These are phyloP conservation scores for Conopomorpha cramerella DNA, from an alignment of 1,140 invertebrate species.

Conservation along the genomic window DNA sequence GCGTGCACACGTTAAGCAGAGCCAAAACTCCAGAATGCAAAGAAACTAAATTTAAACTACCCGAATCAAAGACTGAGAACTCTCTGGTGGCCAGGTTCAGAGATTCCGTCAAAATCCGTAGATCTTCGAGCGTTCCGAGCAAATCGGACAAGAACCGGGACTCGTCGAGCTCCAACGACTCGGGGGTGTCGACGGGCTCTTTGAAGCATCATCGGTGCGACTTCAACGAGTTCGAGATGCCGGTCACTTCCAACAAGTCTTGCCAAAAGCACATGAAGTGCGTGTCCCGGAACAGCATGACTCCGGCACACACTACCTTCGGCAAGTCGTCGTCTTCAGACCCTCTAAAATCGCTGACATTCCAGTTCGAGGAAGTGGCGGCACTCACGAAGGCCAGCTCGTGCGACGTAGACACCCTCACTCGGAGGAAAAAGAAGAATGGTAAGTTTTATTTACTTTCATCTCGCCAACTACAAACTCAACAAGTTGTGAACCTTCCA, in stretches of 20 bases:
- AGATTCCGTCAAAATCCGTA: slow-evolving; percentile 68
- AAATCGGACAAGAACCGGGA: slow-evolving; percentile 70
- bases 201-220: slow-evolving; percentile 66
- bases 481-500: not conserved
- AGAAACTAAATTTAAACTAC: slow-evolving; percentile 27
- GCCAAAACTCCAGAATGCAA: slow-evolving; percentile 15
- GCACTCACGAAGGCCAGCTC: slow-evolving; percentile 71
- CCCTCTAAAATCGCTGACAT: slow-evolving; percentile 71
- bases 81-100: slow-evolving; percentile 44
- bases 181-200: slow-evolving; percentile 69
- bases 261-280: slow-evolving; percentile 53
- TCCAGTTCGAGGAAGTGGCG: slow-evolving; percentile 71
- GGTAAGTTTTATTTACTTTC: slow-evolving; percentile 19
- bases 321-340: slow-evolving; percentile 74
- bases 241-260: slow-evolving; percentile 56
- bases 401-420: slow-evolving; percentile 66
- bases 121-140: slow-evolving; percentile 77
- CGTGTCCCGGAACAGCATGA: slow-evolving; percentile 32
- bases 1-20: slow-evolving; percentile 30
- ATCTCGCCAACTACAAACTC: not conserved
- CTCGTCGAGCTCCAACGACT: slow-evolving; percentile 76
- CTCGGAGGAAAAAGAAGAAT: slow-evolving; percentile 36
- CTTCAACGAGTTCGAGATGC: slow-evolving; percentile 69
- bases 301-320: slow-evolving; percentile 62
- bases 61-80: slow-evolving; percentile 36